Evolutionary conservation across 2,888 invertebrate species (phyloP).

Genomic region (Yponomeuta malinellus): DNA sequence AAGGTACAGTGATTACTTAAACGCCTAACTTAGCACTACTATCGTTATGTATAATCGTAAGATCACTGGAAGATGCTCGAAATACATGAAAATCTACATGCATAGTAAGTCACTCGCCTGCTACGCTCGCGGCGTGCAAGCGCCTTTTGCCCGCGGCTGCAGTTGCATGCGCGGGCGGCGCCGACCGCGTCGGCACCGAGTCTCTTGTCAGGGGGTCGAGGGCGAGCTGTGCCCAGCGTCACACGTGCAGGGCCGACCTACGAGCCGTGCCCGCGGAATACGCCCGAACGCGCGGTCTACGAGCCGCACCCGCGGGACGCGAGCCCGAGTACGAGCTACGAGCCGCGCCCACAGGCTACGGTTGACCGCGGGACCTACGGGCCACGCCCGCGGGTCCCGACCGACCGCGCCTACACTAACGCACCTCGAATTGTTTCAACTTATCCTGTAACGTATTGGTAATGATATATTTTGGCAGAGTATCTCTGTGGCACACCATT

Average conservation of each 20-base stretch:
- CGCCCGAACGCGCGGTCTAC: not conserved
- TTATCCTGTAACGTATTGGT: slow-evolving; percentile 56
- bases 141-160: slow-evolving; percentile 20
- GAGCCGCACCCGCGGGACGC: slow-evolving; percentile 2
- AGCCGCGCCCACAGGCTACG: not conserved
- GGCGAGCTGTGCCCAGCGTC: not conserved
- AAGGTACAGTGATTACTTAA: slow-evolving; percentile 63
- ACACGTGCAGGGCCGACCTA: too few species aligned
- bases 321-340: slow-evolving; percentile 4
- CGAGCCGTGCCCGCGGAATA: slow-evolving; percentile 5
- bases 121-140: slow-evolving; percentile 34
- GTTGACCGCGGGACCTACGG: not conserved
- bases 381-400: not conserved
- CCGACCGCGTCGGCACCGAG: slow-evolving; percentile 21
- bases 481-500: slow-evolving; percentile 76
- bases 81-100: slow-evolving; percentile 51
- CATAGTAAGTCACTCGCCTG: slow-evolving; percentile 43
- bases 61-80: slow-evolving; percentile 72
- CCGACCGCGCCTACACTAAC: slow-evolving; percentile 6
- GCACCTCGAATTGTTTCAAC: slow-evolving; percentile 27
- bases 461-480: slow-evolving; percentile 76
- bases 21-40: slow-evolving; percentile 60
- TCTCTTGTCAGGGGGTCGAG: slow-evolving; percentile 26
- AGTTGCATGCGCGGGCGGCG: slow-evolving; percentile 17
- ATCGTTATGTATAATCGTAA: slow-evolving; percentile 60